These are phyloP conservation scores for Adrianichthys oophorus DNA, from an alignment of 2,797 vertebrate genomes.

Conservation along the genomic window DNA sequence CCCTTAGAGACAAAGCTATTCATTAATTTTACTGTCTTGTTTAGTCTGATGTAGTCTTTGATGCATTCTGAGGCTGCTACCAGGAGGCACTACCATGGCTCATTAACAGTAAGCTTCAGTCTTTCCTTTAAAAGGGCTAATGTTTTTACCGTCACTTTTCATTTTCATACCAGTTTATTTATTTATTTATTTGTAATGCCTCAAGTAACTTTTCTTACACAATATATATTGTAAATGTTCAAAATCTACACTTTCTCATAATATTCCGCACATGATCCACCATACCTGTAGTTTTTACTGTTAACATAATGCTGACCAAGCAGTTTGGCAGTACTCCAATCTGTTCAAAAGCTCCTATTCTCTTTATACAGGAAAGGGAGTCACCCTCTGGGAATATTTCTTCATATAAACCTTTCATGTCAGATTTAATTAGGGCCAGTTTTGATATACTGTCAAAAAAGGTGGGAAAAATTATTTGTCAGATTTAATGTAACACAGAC, in stretches of 20 bases:
- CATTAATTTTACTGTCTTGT: constrained; percentile 84
- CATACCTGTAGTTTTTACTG: constrained; percentile 1
- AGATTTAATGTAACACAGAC: constrained; percentile 50
- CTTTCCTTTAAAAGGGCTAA: constrained; percentile 62
- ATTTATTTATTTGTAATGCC: constrained; percentile 17
- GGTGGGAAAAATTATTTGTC: constrained; percentile 50
- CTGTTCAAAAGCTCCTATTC: constrained; percentile 40
- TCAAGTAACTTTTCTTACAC: constrained; percentile 17
- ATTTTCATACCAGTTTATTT: constrained; percentile 30
- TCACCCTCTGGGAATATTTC: constrained; percentile 42
- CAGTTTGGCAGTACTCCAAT: constrained; percentile 30
- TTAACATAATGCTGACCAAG: constrained; percentile 48
- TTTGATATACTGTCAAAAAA: constrained; percentile 51
- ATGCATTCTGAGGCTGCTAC: constrained; percentile 73
- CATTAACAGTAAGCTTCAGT: constrained; percentile 76
- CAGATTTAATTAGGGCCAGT: constrained; percentile 47
- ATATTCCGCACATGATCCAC: constrained; percentile 10
- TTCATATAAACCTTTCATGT: constrained; percentile 55
- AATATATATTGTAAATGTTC: constrained; percentile 48
- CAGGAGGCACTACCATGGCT: constrained; percentile 74
- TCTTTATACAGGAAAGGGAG: constrained; percentile 27
- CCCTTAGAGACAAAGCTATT: constrained; percentile 78
- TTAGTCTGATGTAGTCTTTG: constrained; percentile 83
- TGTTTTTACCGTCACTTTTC: constrained; percentile 52
- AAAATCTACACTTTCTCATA: constrained; percentile 14